A percentile compares a stretch with the other conserved stretches of the same genome.
Conservation (phyloP, 1,140 invertebrate genomes). For the Diachasmimorpha longicaudata region DNA sequence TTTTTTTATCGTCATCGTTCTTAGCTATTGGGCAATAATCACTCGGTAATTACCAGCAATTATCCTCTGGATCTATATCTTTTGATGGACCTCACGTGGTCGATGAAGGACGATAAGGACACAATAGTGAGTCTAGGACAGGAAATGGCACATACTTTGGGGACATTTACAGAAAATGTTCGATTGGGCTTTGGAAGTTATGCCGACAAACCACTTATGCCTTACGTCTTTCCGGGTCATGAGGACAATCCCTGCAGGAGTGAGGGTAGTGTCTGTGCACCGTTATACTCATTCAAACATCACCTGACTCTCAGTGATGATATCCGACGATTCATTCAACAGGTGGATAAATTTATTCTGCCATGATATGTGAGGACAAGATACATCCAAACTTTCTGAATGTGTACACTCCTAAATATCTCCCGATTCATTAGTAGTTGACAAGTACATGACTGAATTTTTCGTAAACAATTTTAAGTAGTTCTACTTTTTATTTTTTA, state of each 20-base stretch:
- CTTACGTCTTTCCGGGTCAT: slow-evolving; percentile 59
- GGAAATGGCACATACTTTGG: slow-evolving; percentile 68
- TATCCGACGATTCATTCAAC: slow-evolving; percentile 47
- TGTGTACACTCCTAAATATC: not conserved
- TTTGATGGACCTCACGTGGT: slow-evolving; percentile 89
- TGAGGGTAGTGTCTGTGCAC: slow-evolving; percentile 45
- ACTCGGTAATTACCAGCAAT: slow-evolving; percentile 62
- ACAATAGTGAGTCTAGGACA: slow-evolving; percentile 78
- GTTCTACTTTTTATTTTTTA: too few species aligned
- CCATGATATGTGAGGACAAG: not conserved
- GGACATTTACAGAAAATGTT: slow-evolving; percentile 82
- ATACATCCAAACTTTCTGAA: not conserved
- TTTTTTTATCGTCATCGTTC: not conserved
- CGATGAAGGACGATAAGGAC: slow-evolving; percentile 87
- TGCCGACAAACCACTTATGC: slow-evolving; percentile 77
- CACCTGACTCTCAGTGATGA: slow-evolving; percentile 55
- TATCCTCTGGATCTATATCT: slow-evolving; percentile 94
- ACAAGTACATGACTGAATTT: too few species aligned
- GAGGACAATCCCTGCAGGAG: slow-evolving; percentile 48
- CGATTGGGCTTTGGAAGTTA: slow-evolving; percentile 79
- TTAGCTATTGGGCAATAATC: not conserved
- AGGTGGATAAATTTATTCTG: slow-evolving; percentile 27
- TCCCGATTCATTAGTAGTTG: not conserved
- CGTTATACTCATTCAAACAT: slow-evolving; percentile 62
- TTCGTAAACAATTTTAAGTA: too few species aligned